These are phyloP conservation scores for Callyntrura guangdongensis DNA, from an alignment of 2,888 invertebrate species.

Conservation along the genomic window DNA sequence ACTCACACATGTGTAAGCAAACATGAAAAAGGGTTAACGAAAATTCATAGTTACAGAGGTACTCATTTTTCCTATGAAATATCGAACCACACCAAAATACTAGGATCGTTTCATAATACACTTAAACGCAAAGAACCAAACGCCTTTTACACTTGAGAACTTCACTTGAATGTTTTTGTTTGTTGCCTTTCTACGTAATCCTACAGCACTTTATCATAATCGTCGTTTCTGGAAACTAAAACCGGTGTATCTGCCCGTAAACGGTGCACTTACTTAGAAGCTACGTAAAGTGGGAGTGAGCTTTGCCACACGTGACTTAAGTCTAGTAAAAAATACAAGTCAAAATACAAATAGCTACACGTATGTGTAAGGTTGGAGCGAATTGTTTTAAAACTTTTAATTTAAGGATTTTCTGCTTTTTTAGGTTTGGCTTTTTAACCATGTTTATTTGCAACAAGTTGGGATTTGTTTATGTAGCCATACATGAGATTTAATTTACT, in stretches of 20 bases:
- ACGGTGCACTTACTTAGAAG: not conserved
- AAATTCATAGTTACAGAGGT: constrained; percentile 49
- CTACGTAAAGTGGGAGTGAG: too few species aligned
- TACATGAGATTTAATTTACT: too few species aligned
- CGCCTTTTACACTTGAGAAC: not conserved
- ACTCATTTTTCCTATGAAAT: not conserved
- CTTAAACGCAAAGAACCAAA: not conserved
- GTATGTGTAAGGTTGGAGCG: too few species aligned
- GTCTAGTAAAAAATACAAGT: too few species aligned
- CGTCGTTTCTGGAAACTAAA: constrained; percentile 4
- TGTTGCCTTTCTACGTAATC: not conserved
- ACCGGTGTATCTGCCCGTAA: not conserved
- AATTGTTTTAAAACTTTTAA: too few species aligned
- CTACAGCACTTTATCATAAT: constrained; percentile 23
- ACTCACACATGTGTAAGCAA: constrained; percentile 30
- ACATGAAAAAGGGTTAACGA: constrained; percentile 56
- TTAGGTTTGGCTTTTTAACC: too few species aligned
- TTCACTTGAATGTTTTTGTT: not conserved
- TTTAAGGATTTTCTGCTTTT: too few species aligned
- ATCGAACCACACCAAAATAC: not conserved
- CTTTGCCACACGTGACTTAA: too few species aligned
- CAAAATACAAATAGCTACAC: too few species aligned
- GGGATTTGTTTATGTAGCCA: too few species aligned
- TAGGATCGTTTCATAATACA: not conserved
- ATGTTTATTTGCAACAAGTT: too few species aligned